phyloP scores from a whole-genome alignment of 2,797 vertebrate species.

The Merluccius polli region DNA sequence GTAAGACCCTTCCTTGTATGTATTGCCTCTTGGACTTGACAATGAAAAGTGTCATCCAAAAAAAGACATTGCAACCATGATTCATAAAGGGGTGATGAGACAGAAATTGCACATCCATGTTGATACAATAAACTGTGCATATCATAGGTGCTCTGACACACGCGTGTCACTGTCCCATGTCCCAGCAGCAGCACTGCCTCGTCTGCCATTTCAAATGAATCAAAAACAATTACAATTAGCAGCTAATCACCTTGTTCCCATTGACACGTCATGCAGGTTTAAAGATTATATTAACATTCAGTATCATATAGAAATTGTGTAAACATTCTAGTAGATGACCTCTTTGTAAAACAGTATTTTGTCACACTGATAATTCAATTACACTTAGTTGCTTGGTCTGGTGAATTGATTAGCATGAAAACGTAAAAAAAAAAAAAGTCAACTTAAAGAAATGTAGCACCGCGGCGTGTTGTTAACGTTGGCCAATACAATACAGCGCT shows the following conservation, averaged over 20 bases:
- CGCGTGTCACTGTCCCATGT: background rate
- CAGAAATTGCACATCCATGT: background rate
- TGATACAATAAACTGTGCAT: background rate
- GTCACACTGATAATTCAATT: background rate
- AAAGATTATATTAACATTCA: background rate
- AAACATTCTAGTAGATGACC: background rate
- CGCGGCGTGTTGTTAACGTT: too few species aligned
- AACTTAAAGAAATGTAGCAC: background rate
- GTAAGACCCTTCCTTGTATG: background rate
- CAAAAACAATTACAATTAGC: background rate
- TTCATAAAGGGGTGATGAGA: background rate
- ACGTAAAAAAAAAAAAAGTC: background rate
- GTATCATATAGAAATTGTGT: background rate
- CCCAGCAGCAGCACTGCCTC: background rate
- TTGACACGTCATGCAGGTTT: background rate
- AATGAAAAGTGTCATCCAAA: background rate
- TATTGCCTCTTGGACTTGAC: background rate
- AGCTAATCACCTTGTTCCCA: background rate
- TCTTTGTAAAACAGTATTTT: background rate
- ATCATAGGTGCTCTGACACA: background rate
- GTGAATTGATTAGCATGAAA: background rate
- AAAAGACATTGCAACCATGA: background rate
- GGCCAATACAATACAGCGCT: too few species aligned
- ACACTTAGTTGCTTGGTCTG: background rate
- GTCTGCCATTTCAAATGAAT: background rate